Conservation (phyloP, 2,888 invertebrate genomes). For the Heliconius ethilla region DNA sequence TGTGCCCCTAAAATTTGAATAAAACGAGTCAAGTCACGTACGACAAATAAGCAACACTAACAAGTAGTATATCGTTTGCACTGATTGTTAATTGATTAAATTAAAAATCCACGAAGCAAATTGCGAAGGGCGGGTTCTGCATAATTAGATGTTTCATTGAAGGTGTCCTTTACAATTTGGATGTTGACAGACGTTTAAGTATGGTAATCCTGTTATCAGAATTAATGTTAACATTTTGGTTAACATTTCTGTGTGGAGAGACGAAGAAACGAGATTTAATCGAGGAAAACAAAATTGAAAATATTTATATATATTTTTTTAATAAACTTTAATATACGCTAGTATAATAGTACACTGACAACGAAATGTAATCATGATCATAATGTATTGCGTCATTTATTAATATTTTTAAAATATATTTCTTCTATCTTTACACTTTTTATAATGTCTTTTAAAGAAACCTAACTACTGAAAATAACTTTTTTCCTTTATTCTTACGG, state of each 20-base stretch:
- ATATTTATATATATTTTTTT: no score
- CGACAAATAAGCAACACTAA: slow-evolving; percentile 79
- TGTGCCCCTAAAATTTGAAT: slow-evolving; percentile 74
- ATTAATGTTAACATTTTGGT: slow-evolving; percentile 2
- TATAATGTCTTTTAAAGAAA: neutral
- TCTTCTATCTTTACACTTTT: neutral
- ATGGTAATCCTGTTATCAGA: slow-evolving; percentile 18
- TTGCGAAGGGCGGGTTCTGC: slow-evolving; percentile 65
- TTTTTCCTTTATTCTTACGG: neutral
- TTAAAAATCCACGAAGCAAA: slow-evolving; percentile 74
- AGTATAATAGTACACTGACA: no score
- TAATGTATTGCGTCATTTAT: neutral
- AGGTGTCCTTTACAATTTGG: slow-evolving; percentile 77
- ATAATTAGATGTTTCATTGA: slow-evolving; percentile 68
- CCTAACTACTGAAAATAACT: no score
- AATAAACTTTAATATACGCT: no score
- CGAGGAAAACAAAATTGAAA: neutral
- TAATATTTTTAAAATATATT: neutral
- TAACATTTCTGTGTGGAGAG: neutral
- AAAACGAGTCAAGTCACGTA: slow-evolving; percentile 72
- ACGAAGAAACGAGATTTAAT: neutral
- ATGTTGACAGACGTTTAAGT: slow-evolving; percentile 62
- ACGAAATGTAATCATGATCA: neutral
- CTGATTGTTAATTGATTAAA: slow-evolving; percentile 83
- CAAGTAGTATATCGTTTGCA: slow-evolving; percentile 81